Percentiles rank a stretch among this genome's conserved stretches.
Conservation (phyloP, 1,140 invertebrate species). For the Manduca sexta region DNA sequence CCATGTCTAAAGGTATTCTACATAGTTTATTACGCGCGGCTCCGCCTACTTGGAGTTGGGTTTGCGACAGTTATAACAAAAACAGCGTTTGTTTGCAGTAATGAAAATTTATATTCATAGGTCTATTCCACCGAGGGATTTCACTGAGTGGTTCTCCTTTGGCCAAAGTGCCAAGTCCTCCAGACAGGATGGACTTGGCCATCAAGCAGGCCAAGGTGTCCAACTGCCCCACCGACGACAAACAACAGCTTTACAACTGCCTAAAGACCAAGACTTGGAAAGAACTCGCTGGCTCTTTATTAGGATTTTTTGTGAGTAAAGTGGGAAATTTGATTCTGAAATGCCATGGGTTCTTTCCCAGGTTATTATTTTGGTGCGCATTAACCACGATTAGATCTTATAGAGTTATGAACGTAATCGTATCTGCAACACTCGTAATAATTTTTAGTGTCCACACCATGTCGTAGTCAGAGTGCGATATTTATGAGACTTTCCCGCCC, state of each 20-base stretch:
- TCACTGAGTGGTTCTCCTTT: slow-evolving; percentile 79
- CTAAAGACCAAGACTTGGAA: slow-evolving; percentile 73
- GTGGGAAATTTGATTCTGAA: not conserved
- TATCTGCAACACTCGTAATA: too few species aligned
- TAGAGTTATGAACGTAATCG: too few species aligned
- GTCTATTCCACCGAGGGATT: slow-evolving; percentile 81
- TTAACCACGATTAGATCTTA: too few species aligned
- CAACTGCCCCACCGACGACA: slow-evolving; percentile 77
- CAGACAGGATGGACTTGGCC: slow-evolving; percentile 76
- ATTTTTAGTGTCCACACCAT: too few species aligned
- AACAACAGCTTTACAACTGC: slow-evolving; percentile 76
- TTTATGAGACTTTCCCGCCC: too few species aligned
- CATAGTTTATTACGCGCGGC: too few species aligned
- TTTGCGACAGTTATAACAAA: not conserved
- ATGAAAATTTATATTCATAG: slow-evolving; percentile 25
- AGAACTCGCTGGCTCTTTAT: slow-evolving; percentile 70
- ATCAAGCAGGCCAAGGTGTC: slow-evolving; percentile 79
- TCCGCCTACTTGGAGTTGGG: too few species aligned
- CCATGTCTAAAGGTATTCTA: slow-evolving; percentile 79
- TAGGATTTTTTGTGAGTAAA: slow-evolving; percentile 69
- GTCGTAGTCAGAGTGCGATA: too few species aligned
- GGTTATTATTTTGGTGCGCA: too few species aligned
- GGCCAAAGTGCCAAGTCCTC: slow-evolving; percentile 47
- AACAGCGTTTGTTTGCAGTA: not conserved
- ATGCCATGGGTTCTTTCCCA: too few species aligned